phyloP scores from a whole-genome alignment of 1,140 invertebrate species.

The Trachymyrmex septentrionalis region DNA sequence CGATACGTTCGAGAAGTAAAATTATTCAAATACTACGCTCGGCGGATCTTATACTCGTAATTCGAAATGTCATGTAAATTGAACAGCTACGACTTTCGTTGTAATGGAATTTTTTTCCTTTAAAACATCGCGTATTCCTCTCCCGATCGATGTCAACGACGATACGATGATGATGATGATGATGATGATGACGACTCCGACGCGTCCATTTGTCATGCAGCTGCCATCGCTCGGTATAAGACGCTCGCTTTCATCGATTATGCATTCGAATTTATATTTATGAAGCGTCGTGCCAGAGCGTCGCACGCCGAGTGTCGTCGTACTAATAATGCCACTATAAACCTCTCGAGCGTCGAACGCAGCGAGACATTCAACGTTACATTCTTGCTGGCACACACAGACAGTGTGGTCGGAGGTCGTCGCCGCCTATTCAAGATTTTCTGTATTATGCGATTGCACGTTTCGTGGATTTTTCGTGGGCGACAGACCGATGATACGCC shows the following conservation, averaged over 20 bases:
- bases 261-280: slow-evolving; percentile 85
- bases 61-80: not conserved
- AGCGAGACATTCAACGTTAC: slow-evolving; percentile 28
- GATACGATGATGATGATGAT: slow-evolving; percentile 53
- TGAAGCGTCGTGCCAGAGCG: slow-evolving; percentile 73
- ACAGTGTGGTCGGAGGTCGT: slow-evolving; percentile 24
- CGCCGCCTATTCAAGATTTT: slow-evolving; percentile 34
- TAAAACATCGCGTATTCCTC: not conserved
- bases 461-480: slow-evolving; percentile 47
- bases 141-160: slow-evolving; percentile 12
- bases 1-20: not conserved
- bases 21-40: not conserved
- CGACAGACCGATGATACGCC: slow-evolving; percentile 16
- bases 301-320: slow-evolving; percentile 74
- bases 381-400: not conserved
- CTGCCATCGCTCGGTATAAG: slow-evolving; percentile 63
- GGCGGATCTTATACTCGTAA: not conserved
- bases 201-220: slow-evolving; percentile 69
- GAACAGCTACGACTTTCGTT: not conserved
- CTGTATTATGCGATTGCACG: slow-evolving; percentile 26
- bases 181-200: slow-evolving; percentile 50
- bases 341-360: slow-evolving; percentile 54
- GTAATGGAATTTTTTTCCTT: not conserved
- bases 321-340: slow-evolving; percentile 75
- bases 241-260: slow-evolving; percentile 83